Conservation (phyloP, 1,140 invertebrate genomes). For the Drosophila melanogaster region Release_6_plus_ISO1_MT NT_033777.3:23440001-23440500, state of each 20-base stretch:
- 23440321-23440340: conserved; percentile 39
- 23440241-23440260: conserved; percentile 76
- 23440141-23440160: conserved; percentile 3
- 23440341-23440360: conserved; percentile 82
- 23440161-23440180: conserved; percentile 11
- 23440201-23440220: conserved; percentile 75
- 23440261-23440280: conserved; percentile 79
- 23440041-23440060: conserved; percentile 49
- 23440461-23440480: conserved; percentile 10
- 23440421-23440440: conserved; percentile 62
- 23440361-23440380: conserved; percentile 73
- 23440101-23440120: conserved; percentile 18
- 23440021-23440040: conserved; percentile 76
- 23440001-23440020: conserved; percentile 63
- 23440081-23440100: conserved; percentile 56
- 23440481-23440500: conserved; percentile 76
- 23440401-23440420: not conserved
- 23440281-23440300: conserved; percentile 66
- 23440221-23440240: conserved; percentile 82
- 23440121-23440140: conserved; percentile 12
- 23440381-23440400: conserved; percentile 39
- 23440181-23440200: conserved; percentile 49
- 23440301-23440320: not conserved
- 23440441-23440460: conserved; percentile 69
- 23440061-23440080: conserved; percentile 30